Conservation (phyloP, 1,140 invertebrate genomes). For the Musca domestica region DNA sequence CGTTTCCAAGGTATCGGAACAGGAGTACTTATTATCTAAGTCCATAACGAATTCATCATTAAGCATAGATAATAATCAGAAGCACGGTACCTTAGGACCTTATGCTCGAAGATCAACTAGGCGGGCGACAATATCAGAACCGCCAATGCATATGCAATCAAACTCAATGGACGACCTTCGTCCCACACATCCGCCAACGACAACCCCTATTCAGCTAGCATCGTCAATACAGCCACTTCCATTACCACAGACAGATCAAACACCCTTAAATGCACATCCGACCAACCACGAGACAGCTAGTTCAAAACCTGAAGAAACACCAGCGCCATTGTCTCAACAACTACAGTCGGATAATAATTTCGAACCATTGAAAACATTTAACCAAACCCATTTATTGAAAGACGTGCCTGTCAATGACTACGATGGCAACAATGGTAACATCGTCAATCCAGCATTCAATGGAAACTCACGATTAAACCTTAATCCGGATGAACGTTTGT, state of each 20-base stretch:
- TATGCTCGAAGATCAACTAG: slow-evolving; percentile 4
- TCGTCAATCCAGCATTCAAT: not conserved
- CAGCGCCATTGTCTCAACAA: too few relatives aligned
- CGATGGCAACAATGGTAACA: not conserved
- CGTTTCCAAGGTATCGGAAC: slow-evolving; percentile 57
- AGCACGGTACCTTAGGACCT: not conserved
- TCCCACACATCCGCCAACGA: not conserved
- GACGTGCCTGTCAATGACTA: not conserved
- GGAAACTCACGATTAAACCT: slow-evolving; percentile 35
- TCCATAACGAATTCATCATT: slow-evolving; percentile 2
- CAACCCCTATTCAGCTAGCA: too few relatives aligned
- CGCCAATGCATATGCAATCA: slow-evolving; percentile 3
- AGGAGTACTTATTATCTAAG: slow-evolving; percentile 54
- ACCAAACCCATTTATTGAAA: not conserved
- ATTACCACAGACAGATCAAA: not conserved
- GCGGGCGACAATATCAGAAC: slow-evolving; percentile 8
- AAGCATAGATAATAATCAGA: not conserved
- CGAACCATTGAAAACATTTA: too few relatives aligned
- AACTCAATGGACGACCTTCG: not conserved
- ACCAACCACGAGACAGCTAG: not conserved
- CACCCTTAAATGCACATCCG: not conserved
- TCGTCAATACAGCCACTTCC: not conserved
- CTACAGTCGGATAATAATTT: too few relatives aligned
- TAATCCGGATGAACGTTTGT: slow-evolving; percentile 51
- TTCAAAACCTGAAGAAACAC: not conserved